A percentile compares a stretch with the other conserved stretches of the same genome.
phyloP scores from a whole-genome alignment of 2,113 vertebrate genomes.

The Chionodraco myersi region DNA sequence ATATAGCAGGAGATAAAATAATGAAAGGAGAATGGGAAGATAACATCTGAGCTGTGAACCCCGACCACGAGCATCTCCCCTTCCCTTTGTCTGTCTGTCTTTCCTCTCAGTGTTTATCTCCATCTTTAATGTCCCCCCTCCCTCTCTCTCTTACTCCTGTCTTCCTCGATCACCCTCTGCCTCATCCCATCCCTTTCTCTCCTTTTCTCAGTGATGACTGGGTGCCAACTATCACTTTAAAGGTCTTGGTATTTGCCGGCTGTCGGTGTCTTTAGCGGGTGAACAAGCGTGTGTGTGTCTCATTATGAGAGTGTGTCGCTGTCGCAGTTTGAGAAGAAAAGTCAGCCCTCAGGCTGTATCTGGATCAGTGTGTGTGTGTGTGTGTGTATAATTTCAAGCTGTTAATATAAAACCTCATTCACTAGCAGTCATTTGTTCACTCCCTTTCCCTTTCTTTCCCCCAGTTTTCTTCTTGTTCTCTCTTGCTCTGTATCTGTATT shows the following conservation, averaged over 20 bases:
- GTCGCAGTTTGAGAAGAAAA: slow-evolving; percentile 47
- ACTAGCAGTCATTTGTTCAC: slow-evolving; percentile 61
- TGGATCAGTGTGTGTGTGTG: slow-evolving; percentile 14
- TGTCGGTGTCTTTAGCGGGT: slow-evolving; percentile 58
- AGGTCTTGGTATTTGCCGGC: slow-evolving; percentile 58
- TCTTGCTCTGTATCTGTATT: slow-evolving; percentile 17
- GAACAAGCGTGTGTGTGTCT: slow-evolving; percentile 39
- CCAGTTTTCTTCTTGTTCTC: slow-evolving; percentile 30
- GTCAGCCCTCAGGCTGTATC: slow-evolving; percentile 47
- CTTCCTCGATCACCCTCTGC: slow-evolving; percentile 19
- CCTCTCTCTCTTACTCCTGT: background rate
- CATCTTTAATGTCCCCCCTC: slow-evolving; percentile 6
- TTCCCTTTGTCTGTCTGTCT: slow-evolving; percentile 6
- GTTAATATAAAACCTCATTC: slow-evolving; percentile 60
- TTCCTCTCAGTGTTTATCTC: slow-evolving; percentile 6
- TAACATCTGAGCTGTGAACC: slow-evolving; percentile 27
- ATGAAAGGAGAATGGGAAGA: slow-evolving; percentile 33
- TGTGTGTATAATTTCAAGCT: slow-evolving; percentile 58
- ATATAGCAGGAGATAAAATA: slow-evolving; percentile 57
- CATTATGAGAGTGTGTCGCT: slow-evolving; percentile 54
- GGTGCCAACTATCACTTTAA: slow-evolving; percentile 67
- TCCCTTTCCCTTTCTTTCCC: slow-evolving; percentile 14
- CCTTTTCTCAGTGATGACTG: slow-evolving; percentile 41
- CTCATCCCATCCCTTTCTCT: background rate
- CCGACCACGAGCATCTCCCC: background rate